Evolutionary conservation across 2,113 vertebrate species (phyloP).

Genomic region (Panthera tigris): DNA sequence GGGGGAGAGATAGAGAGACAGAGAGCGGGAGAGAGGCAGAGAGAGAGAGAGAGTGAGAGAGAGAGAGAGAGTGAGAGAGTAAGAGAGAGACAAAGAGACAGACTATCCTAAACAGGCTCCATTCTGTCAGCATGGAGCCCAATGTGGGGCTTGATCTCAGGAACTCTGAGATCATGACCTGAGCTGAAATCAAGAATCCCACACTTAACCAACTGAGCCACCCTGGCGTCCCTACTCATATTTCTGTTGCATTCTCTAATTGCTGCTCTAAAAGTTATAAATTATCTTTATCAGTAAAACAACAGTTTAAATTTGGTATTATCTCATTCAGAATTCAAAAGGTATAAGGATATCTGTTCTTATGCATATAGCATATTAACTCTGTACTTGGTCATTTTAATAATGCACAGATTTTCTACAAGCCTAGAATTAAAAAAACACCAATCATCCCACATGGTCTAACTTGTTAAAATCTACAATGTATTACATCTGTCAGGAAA

Average conservation of each 20-base stretch:
- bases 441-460: background rate
- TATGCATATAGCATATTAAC: background rate
- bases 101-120: no score
- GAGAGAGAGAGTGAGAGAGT: no score
- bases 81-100: no score
- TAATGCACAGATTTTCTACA: background rate
- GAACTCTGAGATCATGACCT: no score
- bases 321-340: constrained; percentile 20
- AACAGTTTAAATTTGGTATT: background rate
- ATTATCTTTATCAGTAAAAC: background rate
- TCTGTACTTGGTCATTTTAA: background rate
- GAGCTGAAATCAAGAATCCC: no score
- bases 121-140: no score
- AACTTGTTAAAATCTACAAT: background rate
- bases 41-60: no score
- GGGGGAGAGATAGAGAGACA: no score
- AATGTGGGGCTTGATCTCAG: no score
- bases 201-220: no score
- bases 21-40: fast-evolving
- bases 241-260: background rate
- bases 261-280: background rate
- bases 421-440: background rate
- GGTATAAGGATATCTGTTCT: background rate
- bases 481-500: background rate
- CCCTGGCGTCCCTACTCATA: no score